Evolutionary conservation across 2,888 invertebrate species (phyloP).

Genomic region (Ectobius pallidus): DNA sequence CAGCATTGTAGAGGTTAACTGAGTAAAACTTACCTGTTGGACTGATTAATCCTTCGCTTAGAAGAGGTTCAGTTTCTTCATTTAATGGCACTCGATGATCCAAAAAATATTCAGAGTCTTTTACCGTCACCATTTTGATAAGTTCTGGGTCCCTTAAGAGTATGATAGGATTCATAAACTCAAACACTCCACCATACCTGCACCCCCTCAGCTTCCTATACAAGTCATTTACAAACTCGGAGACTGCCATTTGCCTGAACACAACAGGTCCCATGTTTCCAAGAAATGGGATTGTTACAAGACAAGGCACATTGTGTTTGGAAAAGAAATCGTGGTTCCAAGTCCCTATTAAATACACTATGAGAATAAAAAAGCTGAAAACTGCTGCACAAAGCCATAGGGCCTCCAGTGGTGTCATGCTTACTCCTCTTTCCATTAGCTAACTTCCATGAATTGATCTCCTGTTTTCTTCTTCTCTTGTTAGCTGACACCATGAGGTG

Average conservation of each 20-base stretch:
- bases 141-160: conserved; percentile 62
- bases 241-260: conserved; percentile 3
- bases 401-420: no score
- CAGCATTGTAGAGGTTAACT: no score
- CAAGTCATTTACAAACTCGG: conserved; percentile 11
- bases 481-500: no score
- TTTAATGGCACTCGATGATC: conserved; percentile 53
- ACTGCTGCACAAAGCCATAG: no score
- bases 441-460: no score
- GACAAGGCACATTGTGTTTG: conserved; percentile 26
- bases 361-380: no score
- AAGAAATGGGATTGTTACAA: conserved; percentile 28
- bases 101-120: conserved; percentile 63
- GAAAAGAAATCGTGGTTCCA: conserved; percentile 35
- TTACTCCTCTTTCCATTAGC: no score
- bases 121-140: conserved; percentile 60
- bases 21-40: conserved; percentile 56
- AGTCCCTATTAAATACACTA: conserved; percentile 18
- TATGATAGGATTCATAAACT: conserved; percentile 54
- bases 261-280: conserved; percentile 33
- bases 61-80: conserved; percentile 50
- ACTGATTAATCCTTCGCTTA: conserved; percentile 58
- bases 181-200: conserved; percentile 53
- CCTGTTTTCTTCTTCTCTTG: no score
- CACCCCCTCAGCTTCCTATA: conserved; percentile 30